Conservation (phyloP, 2,113 vertebrate genomes). For the Pelodiscus sinensis region DNA sequence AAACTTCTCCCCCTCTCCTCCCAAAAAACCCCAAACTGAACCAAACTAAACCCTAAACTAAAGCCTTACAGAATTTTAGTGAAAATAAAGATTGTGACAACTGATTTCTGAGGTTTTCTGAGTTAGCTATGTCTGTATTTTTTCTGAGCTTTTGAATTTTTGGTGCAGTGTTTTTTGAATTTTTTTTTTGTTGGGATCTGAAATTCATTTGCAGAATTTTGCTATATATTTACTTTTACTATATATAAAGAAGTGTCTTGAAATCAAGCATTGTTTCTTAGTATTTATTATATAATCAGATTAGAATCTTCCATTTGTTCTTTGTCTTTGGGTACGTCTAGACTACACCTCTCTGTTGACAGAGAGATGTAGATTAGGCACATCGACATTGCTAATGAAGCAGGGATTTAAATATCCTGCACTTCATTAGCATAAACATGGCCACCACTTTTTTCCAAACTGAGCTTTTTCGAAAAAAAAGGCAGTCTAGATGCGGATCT, state of each 20-base stretch:
- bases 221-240: not conserved
- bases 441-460: too few species aligned
- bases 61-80: not conserved
- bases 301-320: not conserved
- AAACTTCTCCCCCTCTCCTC: too few species aligned
- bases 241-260: not conserved
- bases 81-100: constrained; percentile 1
- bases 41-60: not conserved
- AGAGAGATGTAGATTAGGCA: too few species aligned
- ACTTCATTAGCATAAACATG: too few species aligned
- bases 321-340: not conserved
- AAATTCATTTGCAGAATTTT: not conserved
- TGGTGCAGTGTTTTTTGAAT: not conserved
- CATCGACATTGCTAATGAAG: too few species aligned
- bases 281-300: not conserved
- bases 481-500: too few species aligned
- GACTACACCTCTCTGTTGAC: too few species aligned
- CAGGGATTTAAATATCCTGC: too few species aligned
- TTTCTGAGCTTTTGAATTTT: not conserved
- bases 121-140: not conserved
- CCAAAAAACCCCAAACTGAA: too few species aligned
- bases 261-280: not conserved
- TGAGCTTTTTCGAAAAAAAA: too few species aligned
- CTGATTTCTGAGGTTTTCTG: constrained; percentile 14
- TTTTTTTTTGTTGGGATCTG: not conserved